phyloP scores from a whole-genome alignment of 2,888 invertebrate genomes.

The Eumerus sabulonum region DNA sequence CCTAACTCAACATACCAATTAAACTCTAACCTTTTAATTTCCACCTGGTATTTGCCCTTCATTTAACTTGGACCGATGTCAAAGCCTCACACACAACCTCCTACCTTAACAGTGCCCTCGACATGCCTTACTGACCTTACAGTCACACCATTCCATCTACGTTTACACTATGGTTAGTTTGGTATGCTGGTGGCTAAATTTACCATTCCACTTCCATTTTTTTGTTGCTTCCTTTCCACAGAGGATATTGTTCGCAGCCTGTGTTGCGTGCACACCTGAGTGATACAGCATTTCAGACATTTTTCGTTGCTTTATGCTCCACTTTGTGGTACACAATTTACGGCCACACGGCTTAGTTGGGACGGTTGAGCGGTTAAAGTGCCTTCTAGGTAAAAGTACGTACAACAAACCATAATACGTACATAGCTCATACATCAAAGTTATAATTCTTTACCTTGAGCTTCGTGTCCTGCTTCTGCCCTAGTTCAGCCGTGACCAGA shows the following conservation, averaged over 20 bases:
- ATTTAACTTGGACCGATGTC: constrained; percentile 4
- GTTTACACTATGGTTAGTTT: neutral
- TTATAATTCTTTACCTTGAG: constrained; percentile 35
- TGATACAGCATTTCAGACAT: constrained; percentile 33
- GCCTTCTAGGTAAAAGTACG: neutral
- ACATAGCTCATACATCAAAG: constrained; percentile 11
- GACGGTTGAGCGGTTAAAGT: constrained; percentile 23
- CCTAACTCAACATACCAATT: constrained; percentile 17
- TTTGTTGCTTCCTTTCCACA: constrained; percentile 1
- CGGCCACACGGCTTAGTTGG: constrained; percentile 25
- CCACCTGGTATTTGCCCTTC: constrained; percentile 6
- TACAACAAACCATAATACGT: too few relatives aligned
- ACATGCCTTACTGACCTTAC: constrained; percentile 4
- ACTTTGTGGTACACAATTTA: constrained; percentile 32
- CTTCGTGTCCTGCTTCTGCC: constrained; percentile 2
- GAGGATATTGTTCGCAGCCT: constrained; percentile 42
- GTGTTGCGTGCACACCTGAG: constrained; percentile 37
- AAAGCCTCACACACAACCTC: neutral
- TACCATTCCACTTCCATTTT: constrained; percentile 12
- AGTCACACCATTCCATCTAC: constrained; percentile 12
- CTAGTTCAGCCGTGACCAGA: constrained; percentile 23
- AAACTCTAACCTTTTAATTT: constrained; percentile 12
- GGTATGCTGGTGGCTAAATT: constrained; percentile 25
- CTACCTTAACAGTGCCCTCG: too few relatives aligned
- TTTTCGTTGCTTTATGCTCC: constrained; percentile 29